These are phyloP conservation scores for Myripristis jacobus DNA, from an alignment of 2,797 vertebrate genomes.

Conservation along the genomic window DNA sequence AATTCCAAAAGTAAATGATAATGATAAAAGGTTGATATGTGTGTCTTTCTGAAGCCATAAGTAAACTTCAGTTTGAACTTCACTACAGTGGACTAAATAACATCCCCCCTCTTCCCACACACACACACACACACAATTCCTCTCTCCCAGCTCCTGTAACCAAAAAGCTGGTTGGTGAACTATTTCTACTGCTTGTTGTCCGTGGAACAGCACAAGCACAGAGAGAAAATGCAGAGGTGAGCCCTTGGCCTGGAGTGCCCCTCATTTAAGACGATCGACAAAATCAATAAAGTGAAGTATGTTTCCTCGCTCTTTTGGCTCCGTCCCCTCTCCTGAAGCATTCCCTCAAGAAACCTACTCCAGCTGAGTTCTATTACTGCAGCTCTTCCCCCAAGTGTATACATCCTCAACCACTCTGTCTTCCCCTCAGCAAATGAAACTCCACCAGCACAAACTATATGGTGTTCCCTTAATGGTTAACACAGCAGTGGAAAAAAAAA, in stretches of 20 bases:
- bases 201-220: conserved; percentile 54
- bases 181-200: conserved; percentile 50
- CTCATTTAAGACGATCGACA: conserved; percentile 88
- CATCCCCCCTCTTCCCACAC: neutral
- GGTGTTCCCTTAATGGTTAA: conserved; percentile 42
- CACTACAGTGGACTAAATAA: neutral
- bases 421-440: conserved; percentile 69
- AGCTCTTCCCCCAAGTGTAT: conserved; percentile 72
- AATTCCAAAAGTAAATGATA: neutral
- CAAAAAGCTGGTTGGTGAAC: neutral
- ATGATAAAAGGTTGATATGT: conserved; percentile 25
- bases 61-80: conserved; percentile 28
- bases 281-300: conserved; percentile 89
- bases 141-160: conserved; percentile 44
- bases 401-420: conserved; percentile 67
- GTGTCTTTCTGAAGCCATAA: conserved; percentile 17
- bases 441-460: conserved; percentile 62
- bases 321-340: conserved; percentile 73
- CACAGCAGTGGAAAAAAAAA: conserved; percentile 9
- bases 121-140: conserved; percentile 26
- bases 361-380: conserved; percentile 82
- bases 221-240: conserved; percentile 77
- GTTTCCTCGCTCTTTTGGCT: conserved; percentile 81
- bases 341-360: conserved; percentile 76
- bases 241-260: conserved; percentile 83